Conservation (phyloP, 2,888 invertebrate genomes). For the Cyclophora albipunctata region DNA sequence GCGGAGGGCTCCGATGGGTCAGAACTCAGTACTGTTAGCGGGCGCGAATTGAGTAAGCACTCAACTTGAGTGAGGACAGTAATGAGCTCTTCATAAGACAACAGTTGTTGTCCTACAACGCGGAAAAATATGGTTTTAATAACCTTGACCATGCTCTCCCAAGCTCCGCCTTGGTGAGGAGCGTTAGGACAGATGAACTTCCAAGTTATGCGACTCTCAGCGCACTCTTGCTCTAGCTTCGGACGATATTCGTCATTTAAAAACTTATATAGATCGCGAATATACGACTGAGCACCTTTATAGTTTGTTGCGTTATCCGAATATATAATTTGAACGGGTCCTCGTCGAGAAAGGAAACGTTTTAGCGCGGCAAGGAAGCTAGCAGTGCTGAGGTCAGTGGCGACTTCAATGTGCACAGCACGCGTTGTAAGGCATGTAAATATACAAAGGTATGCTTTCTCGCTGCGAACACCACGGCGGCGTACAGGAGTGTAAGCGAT, state of each 20-base stretch:
- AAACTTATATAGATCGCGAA: slow-evolving; percentile 6
- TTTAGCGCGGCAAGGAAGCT: slow-evolving; percentile 25
- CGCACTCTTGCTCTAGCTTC: not conserved
- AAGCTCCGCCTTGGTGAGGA: slow-evolving; percentile 4
- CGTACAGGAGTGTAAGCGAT: not conserved
- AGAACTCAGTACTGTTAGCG: not conserved
- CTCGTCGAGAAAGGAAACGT: slow-evolving; percentile 27
- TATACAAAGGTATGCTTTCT: slow-evolving; percentile 19
- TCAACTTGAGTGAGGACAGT: not conserved
- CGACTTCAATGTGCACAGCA: slow-evolving; percentile 8
- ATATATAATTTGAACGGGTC: slow-evolving; percentile 16
- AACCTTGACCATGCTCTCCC: slow-evolving; percentile 1
- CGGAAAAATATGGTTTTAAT: not conserved
- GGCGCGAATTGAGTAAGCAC: not conserved
- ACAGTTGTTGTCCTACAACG: not conserved
- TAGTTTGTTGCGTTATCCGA: slow-evolving; percentile 32
- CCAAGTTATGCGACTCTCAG: slow-evolving; percentile 2
- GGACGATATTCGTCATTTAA: not conserved
- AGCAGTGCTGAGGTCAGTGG: slow-evolving; percentile 18
- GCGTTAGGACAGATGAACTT: not conserved
- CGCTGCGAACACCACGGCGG: slow-evolving; percentile 2
- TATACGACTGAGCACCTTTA: slow-evolving; percentile 6
- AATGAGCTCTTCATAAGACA: not conserved
- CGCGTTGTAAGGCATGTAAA: slow-evolving; percentile 9
- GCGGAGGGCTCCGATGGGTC: not conserved